These are phyloP conservation scores for Morone chrysops DNA, from an alignment of 2,113 vertebrate species.

Conservation along the genomic window DNA sequence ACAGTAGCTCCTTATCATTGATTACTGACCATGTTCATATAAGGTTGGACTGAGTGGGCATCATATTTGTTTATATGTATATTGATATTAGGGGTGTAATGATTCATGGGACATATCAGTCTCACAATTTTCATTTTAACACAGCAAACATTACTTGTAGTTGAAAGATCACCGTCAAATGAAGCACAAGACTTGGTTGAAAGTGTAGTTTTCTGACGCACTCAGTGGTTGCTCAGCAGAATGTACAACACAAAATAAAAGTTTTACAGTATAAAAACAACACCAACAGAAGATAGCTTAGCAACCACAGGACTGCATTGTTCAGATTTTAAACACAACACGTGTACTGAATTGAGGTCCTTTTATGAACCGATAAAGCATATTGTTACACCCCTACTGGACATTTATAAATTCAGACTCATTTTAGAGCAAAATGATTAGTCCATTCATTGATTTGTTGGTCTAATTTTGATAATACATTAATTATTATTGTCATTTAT, in stretches of 20 bases:
- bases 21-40: constrained; percentile 47
- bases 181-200: no score
- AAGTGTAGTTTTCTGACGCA: not conserved
- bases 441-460: not conserved
- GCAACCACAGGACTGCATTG: constrained; percentile 18
- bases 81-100: not conserved
- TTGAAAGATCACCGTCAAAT: not conserved
- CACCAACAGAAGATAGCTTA: constrained; percentile 2
- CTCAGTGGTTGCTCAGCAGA: constrained; percentile 20
- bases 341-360: not conserved
- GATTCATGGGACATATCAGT: not conserved
- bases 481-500: not conserved
- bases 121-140: not conserved
- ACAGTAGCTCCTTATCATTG: constrained; percentile 2
- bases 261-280: constrained; percentile 4
- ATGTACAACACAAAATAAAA: constrained; percentile 22
- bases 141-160: no score
- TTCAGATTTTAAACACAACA: constrained; percentile 2
- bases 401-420: not conserved
- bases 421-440: not conserved
- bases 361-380: not conserved
- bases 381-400: not conserved
- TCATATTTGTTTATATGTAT: not conserved
- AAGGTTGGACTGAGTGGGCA: not conserved
- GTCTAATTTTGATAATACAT: not conserved